A percentile compares a stretch with the other conserved stretches of the same genome.
Conservation (phyloP, 2,113 vertebrate genomes). For the Chaenogobius annularis region DNA sequence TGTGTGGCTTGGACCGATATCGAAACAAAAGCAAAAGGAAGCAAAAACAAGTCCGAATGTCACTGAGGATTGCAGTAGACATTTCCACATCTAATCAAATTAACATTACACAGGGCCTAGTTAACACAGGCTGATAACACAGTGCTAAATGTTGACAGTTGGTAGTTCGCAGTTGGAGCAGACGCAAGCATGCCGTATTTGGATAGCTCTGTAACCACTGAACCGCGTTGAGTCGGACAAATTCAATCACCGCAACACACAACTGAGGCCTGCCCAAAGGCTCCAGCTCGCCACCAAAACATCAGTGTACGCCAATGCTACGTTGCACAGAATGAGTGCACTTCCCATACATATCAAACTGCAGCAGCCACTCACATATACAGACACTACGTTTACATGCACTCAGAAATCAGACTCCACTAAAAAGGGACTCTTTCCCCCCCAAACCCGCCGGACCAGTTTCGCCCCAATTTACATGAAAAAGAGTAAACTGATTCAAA, state of each 20-base stretch:
- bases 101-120: neutral
- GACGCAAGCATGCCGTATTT: conserved; percentile 7
- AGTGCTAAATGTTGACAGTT: conserved; percentile 1
- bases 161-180: too few relatives aligned
- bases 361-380: too few relatives aligned
- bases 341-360: neutral
- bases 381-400: too few relatives aligned
- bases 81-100: conserved; percentile 1
- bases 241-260: conserved; percentile 5
- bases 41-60: too few relatives aligned
- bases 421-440: too few relatives aligned
- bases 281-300: conserved; percentile 14
- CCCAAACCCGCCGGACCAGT: too few relatives aligned
- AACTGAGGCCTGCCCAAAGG: conserved; percentile 14
- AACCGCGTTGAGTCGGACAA: conserved; percentile 16
- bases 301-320: neutral
- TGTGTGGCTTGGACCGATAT: neutral
- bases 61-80: neutral
- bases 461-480: too few relatives aligned
- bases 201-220: conserved; percentile 22
- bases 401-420: too few relatives aligned
- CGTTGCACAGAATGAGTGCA: neutral
- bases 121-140: neutral
- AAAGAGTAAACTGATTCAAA: too few relatives aligned
- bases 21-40: neutral